Evolutionary conservation across 2,113 vertebrate genomes (phyloP).

Genomic region (Castor canadensis): DNA sequence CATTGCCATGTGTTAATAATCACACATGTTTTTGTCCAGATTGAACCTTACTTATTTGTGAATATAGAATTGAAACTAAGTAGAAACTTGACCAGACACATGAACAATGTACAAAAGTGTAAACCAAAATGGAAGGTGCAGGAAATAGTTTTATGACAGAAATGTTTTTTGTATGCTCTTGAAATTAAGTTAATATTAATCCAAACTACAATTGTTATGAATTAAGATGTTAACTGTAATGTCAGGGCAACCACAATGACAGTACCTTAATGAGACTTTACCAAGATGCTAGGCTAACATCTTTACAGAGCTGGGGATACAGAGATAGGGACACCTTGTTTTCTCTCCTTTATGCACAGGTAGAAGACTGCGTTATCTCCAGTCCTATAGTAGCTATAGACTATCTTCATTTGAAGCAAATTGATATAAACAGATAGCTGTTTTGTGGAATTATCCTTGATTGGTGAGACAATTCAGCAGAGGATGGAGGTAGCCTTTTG

Average conservation of each 20-base stretch:
- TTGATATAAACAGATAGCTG: neutral
- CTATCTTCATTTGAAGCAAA: conserved; percentile 30
- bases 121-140: neutral
- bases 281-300: neutral
- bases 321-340: neutral
- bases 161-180: neutral
- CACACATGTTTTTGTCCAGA: too few species aligned
- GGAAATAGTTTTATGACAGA: neutral
- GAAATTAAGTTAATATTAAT: neutral
- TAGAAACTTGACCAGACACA: too few species aligned
- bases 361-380: neutral
- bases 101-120: neutral
- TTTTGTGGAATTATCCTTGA: conserved; percentile 16
- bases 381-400: neutral
- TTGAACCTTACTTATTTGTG: too few species aligned
- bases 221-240: neutral
- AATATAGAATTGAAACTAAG: too few species aligned
- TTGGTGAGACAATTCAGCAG: neutral
- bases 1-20: too few species aligned
- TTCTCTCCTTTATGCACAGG: neutral
- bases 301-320: neutral
- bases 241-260: neutral
- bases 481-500: neutral
- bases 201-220: neutral
- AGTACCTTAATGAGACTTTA: neutral